Evolutionary conservation across 2,797 vertebrate genomes (phyloP).

Genomic region (Sandelia bainsii): DNA sequence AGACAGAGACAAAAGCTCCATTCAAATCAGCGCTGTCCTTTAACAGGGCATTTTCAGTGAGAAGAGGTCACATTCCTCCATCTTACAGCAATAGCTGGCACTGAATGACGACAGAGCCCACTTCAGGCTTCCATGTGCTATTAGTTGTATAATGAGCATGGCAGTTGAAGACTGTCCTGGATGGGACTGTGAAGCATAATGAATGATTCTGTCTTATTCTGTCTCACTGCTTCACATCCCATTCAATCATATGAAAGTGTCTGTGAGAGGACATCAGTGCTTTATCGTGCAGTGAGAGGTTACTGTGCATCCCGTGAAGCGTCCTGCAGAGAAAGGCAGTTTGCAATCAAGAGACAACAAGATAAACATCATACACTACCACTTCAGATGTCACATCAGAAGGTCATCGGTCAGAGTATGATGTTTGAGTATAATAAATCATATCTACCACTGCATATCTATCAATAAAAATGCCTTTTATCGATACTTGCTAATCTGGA

Average conservation of each 20-base stretch:
- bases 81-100: slow-evolving; percentile 60
- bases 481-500: no score
- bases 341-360: slow-evolving; percentile 47
- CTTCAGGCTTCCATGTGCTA: slow-evolving; percentile 39
- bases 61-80: slow-evolving; percentile 78
- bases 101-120: slow-evolving; percentile 37
- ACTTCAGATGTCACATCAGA: slow-evolving; percentile 14
- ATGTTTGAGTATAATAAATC: no score
- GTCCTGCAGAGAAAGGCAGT: slow-evolving; percentile 29
- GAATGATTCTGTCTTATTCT: slow-evolving; percentile 49
- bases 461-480: neutral
- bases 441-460: no score
- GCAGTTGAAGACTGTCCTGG: slow-evolving; percentile 27
- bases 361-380: slow-evolving; percentile 4
- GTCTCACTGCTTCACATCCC: slow-evolving; percentile 44
- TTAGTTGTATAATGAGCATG: slow-evolving; percentile 52
- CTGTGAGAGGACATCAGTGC: slow-evolving; percentile 32
- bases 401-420: neutral
- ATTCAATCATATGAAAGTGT: slow-evolving; percentile 60
- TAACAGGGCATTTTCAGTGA: slow-evolving; percentile 69
- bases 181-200: slow-evolving; percentile 38
- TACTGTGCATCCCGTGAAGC: slow-evolving; percentile 32
- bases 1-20: slow-evolving; percentile 69
- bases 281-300: slow-evolving; percentile 25
- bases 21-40: slow-evolving; percentile 74